Percentiles rank a stretch among this genome's conserved stretches.
Conservation (phyloP, 2,113 vertebrate genomes). For the Hipposideros armiger region DNA sequence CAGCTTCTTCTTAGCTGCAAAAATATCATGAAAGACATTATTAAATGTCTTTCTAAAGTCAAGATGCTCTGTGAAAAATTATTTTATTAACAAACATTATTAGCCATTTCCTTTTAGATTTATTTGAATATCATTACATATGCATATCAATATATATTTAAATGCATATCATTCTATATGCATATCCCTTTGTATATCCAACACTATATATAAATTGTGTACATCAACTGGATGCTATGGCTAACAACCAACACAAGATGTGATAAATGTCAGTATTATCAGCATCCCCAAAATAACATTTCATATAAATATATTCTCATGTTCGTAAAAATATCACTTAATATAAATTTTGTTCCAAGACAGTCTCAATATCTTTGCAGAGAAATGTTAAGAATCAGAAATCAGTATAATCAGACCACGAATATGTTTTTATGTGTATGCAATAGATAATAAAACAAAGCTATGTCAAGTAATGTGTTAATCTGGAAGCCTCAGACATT, state of each 20-base stretch:
- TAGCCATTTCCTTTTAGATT: background rate
- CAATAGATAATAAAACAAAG: constrained; percentile 21
- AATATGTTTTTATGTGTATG: background rate
- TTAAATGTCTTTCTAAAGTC: constrained; percentile 23
- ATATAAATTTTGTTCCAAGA: background rate
- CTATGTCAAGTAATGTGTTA: background rate
- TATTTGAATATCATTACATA: background rate
- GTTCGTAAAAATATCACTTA: constrained; percentile 42
- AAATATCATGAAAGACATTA: constrained; percentile 14
- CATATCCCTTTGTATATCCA: too few species aligned
- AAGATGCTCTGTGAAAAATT: constrained; percentile 12
- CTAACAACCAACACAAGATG: background rate
- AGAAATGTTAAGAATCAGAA: constrained; percentile 53
- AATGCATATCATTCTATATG: too few species aligned
- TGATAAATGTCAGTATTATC: background rate
- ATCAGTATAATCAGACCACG: constrained; percentile 25
- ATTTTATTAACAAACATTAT: constrained; percentile 27
- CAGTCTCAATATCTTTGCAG: background rate
- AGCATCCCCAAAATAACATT: background rate
- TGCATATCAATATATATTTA: background rate
- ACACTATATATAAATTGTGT: background rate
- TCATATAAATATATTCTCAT: background rate
- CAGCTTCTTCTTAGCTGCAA: background rate
- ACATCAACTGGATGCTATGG: background rate
- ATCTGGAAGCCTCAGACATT: background rate